Conservation (phyloP, 2,888 invertebrate genomes). For the Antheraea assamensis region DNA sequence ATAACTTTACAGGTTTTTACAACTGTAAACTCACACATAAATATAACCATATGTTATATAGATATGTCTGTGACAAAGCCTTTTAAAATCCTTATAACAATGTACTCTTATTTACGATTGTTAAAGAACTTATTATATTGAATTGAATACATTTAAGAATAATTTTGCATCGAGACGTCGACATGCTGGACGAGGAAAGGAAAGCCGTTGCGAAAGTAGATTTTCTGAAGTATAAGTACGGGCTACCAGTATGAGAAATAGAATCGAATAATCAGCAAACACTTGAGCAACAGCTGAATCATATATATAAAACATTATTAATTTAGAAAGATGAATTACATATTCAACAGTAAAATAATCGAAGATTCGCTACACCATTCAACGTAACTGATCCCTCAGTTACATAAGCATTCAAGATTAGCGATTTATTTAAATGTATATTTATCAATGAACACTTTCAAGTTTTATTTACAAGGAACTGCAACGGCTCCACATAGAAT, state of each 20-base stretch:
- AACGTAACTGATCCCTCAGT: constrained; percentile 46
- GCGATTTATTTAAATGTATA: constrained; percentile 79
- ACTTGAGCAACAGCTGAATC: constrained; percentile 73
- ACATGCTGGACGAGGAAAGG: constrained; percentile 49
- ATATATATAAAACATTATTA: constrained; percentile 41
- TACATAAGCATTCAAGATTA: constrained; percentile 72
- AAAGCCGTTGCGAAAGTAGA: constrained; percentile 24
- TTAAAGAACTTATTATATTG: constrained; percentile 48
- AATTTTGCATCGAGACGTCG: constrained; percentile 45
- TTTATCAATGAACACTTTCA: constrained; percentile 77
- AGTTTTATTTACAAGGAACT: constrained; percentile 72
- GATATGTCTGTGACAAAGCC: constrained; percentile 81
- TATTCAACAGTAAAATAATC: constrained; percentile 28
- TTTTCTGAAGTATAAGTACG: constrained; percentile 40
- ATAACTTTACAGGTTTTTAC: background rate
- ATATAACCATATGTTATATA: constrained; percentile 43
- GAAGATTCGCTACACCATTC: constrained; percentile 40
- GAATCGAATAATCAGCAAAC: constrained; percentile 61
- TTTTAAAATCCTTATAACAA: constrained; percentile 63
- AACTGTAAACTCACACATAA: constrained; percentile 41
- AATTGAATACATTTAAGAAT: constrained; percentile 62
- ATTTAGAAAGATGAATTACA: constrained; percentile 29
- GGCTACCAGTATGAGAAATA: constrained; percentile 31
- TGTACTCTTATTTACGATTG: constrained; percentile 55
- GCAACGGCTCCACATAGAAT: constrained; percentile 51